These are phyloP conservation scores for Pungitius pungitius DNA, from an alignment of 2,113 vertebrate genomes.

Conservation along the genomic window DNA sequence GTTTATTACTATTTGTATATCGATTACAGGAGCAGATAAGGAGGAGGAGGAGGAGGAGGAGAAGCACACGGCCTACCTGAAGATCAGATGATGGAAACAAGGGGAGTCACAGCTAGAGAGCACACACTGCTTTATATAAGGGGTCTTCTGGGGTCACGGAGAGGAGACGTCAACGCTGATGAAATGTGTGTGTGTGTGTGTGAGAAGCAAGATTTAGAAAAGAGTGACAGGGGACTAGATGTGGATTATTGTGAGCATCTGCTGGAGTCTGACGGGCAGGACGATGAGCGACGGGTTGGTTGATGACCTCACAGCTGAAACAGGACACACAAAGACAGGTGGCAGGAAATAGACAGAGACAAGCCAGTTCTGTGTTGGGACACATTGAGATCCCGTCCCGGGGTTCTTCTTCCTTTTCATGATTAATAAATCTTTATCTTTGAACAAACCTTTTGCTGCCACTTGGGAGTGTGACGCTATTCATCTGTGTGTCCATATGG, in stretches of 20 bases:
- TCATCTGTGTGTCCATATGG: neutral
- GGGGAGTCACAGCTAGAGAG: neutral
- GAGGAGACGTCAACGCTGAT: neutral
- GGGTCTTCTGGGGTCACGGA: slow-evolving; percentile 28
- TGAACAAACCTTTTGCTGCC: neutral
- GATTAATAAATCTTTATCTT: neutral
- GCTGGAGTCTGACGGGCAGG: slow-evolving; percentile 48
- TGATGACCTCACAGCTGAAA: slow-evolving; percentile 62
- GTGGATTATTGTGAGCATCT: slow-evolving; percentile 54
- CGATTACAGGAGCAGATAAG: neutral
- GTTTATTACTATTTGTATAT: neutral
- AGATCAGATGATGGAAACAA: slow-evolving; percentile 5
- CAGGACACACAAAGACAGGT: slow-evolving; percentile 61
- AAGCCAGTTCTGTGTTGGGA: slow-evolving; percentile 9
- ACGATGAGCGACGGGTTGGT: slow-evolving; percentile 54
- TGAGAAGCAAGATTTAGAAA: slow-evolving; percentile 22
- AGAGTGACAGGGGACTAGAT: slow-evolving; percentile 25
- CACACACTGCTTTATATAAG: slow-evolving; percentile 51
- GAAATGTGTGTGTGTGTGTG: slow-evolving; percentile 9
- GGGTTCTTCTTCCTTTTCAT: neutral
- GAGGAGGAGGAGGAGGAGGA: neutral
- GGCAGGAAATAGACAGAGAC: slow-evolving; percentile 29
- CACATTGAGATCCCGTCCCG: neutral
- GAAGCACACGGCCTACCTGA: slow-evolving; percentile 44
- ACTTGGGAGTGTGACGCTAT: too few relatives aligned